Base-by-base conservation (phyloP, 1,140 invertebrate species). In the Heliconius eleuchia region DNA sequence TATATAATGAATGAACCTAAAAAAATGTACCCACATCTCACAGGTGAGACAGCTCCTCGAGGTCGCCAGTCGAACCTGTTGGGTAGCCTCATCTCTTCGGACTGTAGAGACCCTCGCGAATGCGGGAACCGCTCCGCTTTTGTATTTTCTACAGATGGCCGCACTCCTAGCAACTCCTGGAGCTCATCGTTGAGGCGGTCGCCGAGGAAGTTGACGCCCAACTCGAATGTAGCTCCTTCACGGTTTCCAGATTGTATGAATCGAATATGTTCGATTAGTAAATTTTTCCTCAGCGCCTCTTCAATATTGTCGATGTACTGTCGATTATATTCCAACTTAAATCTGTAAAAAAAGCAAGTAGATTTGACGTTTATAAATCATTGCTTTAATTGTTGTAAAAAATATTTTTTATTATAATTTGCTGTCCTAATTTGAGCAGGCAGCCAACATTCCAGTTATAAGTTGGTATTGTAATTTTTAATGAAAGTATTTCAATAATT, bases 21-120 rank as follows among this genome's bases (percentile, higher is more conserved):
- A 60, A n/a, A 60, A 11, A 60, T 27, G 4, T 11, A 66, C 84
- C 79, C 30, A 89, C 87, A 84, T 71, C 82, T 80, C 23, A 90
- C 87, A 30, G 84, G 82, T n/a, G 87, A 82, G 30, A 86, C 92
- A 70, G 80, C 92, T 1, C 90, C 92, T 8, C 77, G 82, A n/a
- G 84, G 71, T 1, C 91, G 82, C 91, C 92, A 92, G 76, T 92
- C 89, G 82, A 91, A 94, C 13, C 73, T 78, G 27, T 82, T 78
- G 5, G 84, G 85, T 42, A 88, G 77, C 34, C 50, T 52, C 1
- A 73, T n/a, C 46, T 84, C 83, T 7, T 77, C 76, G 13, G 71
- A 34, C 23, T 75, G 74, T 34, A 89, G 23, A n/a, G 84, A 46
- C 23, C 46, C 46, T 19, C 78, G 80, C 27, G 76, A 16, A 50